Base-by-base conservation (phyloP, 1,140 invertebrate genomes). In the Trinorchestia longiramus region DNA sequence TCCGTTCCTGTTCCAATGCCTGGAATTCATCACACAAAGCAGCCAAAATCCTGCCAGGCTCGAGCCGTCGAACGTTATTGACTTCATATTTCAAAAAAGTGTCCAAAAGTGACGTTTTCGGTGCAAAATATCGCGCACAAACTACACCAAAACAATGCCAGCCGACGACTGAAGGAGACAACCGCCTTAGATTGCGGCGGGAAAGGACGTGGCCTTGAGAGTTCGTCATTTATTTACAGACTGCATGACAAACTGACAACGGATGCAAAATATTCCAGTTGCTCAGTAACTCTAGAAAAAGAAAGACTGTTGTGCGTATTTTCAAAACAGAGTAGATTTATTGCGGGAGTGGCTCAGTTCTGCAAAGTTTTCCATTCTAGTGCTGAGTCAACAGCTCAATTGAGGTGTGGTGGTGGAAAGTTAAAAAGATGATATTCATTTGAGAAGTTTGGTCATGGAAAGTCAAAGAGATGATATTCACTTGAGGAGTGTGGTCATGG, bases 61-160 rank as follows among this genome's bases (percentile, higher is more conserved):
- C 43, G 1, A 36, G 92, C 92, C 44, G 92, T 47, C 92, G 36
- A 19, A 11, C 92, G 41, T 94, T 94, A 94, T 94, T 94, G 92
- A 94, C 92, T 94, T 45, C 92, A 94, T 94, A 94, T 94, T 94
- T 94, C 92, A 94, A 94, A 42, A 94, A 94, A 45, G 92, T 94
- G 92, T 94, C 92, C 43, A 94, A 94, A 94, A 94, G 92, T 94
- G 92, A 94, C 92, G 92, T 45, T 94, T n/a, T n/a, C 11, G 23
- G 36, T 40, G 36, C 36, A 40, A 94, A 94, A 94, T 94, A 45
- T 94, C 43, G 44, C 43, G 3, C 11, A 47, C 92, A 94, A 45
- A 94, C 43, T n/a, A 44, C 92, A 11, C 6, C 36, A 94, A 94
- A 94, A 94, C 92, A 94, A 94, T n/a, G 44, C 43, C 19, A 3